Conservation (phyloP, 2,888 invertebrate genomes). For the Campoletis raptor region DNA sequence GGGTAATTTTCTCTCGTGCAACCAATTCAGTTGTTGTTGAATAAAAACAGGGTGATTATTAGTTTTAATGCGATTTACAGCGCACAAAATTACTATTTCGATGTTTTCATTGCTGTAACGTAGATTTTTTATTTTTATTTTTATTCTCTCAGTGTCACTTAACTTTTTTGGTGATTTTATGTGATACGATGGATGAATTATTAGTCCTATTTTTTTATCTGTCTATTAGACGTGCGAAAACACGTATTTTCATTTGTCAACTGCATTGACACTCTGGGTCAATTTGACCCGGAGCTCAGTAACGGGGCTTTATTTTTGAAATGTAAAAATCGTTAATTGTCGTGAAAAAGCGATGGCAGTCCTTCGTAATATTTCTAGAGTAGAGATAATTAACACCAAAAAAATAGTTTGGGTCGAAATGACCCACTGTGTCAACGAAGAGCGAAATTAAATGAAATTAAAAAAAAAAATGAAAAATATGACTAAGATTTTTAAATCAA, state of each 20-base stretch:
- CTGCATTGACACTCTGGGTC: too few species aligned
- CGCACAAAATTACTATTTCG: neutral
- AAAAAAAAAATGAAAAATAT: too few species aligned
- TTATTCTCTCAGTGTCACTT: neutral
- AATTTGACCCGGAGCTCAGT: too few species aligned
- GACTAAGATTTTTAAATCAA: too few species aligned
- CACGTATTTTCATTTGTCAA: too few species aligned
- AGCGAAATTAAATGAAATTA: too few species aligned
- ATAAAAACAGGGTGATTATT: slow-evolving; percentile 10
- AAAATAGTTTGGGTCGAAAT: too few species aligned
- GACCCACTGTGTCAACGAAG: too few species aligned
- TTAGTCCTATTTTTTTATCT: neutral
- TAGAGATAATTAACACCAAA: too few species aligned
- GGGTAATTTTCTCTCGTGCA: neutral
- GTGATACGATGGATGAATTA: neutral
- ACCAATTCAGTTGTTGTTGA: neutral
- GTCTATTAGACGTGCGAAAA: neutral
- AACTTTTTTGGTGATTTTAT: neutral
- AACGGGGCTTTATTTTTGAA: too few species aligned
- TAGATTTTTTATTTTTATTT: neutral
- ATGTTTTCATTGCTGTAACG: neutral
- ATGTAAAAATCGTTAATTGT: neutral
- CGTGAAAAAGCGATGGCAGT: too few species aligned
- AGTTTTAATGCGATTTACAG: neutral
- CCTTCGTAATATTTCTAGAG: too few species aligned